Base-by-base conservation (phyloP, 2,113 vertebrate species). In the Chitala chitala region DNA sequence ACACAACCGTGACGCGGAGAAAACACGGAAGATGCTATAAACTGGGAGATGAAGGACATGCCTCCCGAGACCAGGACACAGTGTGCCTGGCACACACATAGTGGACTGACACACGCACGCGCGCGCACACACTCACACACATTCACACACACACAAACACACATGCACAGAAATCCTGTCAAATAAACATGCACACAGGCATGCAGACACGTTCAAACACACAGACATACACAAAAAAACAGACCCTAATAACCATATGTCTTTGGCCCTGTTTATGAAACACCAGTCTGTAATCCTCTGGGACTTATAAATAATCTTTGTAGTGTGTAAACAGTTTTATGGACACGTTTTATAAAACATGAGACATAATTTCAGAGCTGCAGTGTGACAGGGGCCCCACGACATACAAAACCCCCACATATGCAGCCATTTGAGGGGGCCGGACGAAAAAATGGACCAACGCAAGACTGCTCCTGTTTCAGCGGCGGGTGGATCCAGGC, bases 271-370 rank as follows among this genome's bases (percentile, higher is more conserved):
- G 71, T 82, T 77, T 78, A 74, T 75, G 79, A 72, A 86, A 79
- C 61, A 72, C 73, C 81, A 79, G 77, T 87, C 91, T 93, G 89
- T 94, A 92, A 92, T 91, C 87, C 86, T 78, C 82, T 75, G 86
- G 83, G 84, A 87, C 85, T 86, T 88, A 88, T 89, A 90, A 90
- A 90, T 88, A 90, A 82, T 84, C 87, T 88, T 88, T 90, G 88
- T 88, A 87, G 87, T 83, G 82, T 86, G 89, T 91, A 89, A 91
- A 90, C 87, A 86, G 81, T 89, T 71, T 90, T 89, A 89, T 87
- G 85, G 86, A 87, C 86, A 85, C 68, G 79, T 85, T 85, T 86
- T 86, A 77, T 81, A 83, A 83, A 85, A 83, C 40, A 79, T 85
- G 77, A 80, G 78, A 87, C 84, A 87, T 87, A 85, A 87, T 87